Conservation (phyloP, 2,797 vertebrate species). For the Schizopygopsis pylzovi region DNA sequence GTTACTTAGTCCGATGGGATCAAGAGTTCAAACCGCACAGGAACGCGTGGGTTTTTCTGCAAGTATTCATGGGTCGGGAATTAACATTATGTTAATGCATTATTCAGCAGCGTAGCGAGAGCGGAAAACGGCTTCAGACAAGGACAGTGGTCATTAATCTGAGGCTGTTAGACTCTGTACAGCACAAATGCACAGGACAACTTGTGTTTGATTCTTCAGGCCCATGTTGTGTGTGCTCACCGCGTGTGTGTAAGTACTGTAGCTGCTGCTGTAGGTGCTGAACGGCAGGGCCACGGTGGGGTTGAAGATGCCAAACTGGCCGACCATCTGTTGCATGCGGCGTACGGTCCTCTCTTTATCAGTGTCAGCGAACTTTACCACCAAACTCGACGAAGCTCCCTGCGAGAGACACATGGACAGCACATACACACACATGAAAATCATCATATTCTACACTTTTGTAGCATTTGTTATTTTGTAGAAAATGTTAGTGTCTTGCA, state of each 20-base stretch:
- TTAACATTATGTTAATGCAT: conserved; percentile 58
- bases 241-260: conserved; percentile 81
- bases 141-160: conserved; percentile 41
- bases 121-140: conserved; percentile 28
- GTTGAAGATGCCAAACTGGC: conserved; percentile 88
- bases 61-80: conserved; percentile 54
- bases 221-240: conserved; percentile 72
- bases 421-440: background rate
- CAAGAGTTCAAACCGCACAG: conserved; percentile 53
- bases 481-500: background rate
- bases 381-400: conserved; percentile 88
- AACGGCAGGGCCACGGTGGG: conserved; percentile 85
- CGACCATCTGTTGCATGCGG: conserved; percentile 91
- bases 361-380: conserved; percentile 89
- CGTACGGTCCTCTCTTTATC: conserved; percentile 81
- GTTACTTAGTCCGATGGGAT: conserved; percentile 46
- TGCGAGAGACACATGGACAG: conserved; percentile 62
- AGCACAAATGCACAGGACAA: background rate
- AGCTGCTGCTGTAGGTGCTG: conserved; percentile 85
- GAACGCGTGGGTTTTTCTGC: conserved; percentile 45
- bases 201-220: background rate
- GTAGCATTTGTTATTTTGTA: background rate
- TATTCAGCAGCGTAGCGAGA: conserved; percentile 46
- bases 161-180: conserved; percentile 24
- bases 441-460: background rate